Percentiles rank a stretch among this genome's conserved stretches.
These are phyloP conservation scores for Orthosia gothica DNA, from an alignment of 2,888 invertebrate genomes.

Conservation along the genomic window DNA sequence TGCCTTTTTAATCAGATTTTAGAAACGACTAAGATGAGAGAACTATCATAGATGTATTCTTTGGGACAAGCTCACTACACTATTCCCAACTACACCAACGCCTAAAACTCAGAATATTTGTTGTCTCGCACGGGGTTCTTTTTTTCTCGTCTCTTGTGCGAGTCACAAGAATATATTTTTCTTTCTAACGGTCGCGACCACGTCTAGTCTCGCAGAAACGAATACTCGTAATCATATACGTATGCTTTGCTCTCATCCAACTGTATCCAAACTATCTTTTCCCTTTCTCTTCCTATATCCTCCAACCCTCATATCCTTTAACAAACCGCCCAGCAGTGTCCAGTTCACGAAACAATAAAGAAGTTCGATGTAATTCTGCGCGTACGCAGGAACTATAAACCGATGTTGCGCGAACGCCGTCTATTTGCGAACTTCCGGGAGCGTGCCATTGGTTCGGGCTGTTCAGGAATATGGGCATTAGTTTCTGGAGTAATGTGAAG, in stretches of 20 bases:
- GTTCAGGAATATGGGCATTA: slow-evolving; percentile 30
- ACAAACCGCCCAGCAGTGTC: not conserved
- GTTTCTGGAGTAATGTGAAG: slow-evolving; percentile 9
- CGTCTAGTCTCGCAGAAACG: too few species aligned
- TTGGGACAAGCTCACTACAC: too few species aligned
- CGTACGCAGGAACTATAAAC: slow-evolving; percentile 60
- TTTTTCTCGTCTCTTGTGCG: too few species aligned
- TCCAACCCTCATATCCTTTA: not conserved
- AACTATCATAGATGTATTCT: too few species aligned
- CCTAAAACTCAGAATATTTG: too few species aligned
- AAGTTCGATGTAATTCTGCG: slow-evolving; percentile 49
- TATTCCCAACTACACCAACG: too few species aligned
- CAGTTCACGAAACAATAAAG: slow-evolving; percentile 45
- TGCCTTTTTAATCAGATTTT: not conserved
- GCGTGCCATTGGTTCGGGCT: slow-evolving; percentile 53
- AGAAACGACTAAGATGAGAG: not conserved
- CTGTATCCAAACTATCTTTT: not conserved
- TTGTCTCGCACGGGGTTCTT: too few species aligned
- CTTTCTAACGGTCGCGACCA: too few species aligned
- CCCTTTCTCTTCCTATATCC: not conserved
- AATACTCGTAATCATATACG: too few species aligned
- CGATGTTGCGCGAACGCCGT: slow-evolving; percentile 40
- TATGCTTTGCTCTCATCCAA: too few species aligned
- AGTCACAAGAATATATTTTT: too few species aligned
- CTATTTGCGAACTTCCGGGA: slow-evolving; percentile 72